Base-by-base conservation (phyloP, 2,113 vertebrate species). In the Pandion haliaetus region DNA sequence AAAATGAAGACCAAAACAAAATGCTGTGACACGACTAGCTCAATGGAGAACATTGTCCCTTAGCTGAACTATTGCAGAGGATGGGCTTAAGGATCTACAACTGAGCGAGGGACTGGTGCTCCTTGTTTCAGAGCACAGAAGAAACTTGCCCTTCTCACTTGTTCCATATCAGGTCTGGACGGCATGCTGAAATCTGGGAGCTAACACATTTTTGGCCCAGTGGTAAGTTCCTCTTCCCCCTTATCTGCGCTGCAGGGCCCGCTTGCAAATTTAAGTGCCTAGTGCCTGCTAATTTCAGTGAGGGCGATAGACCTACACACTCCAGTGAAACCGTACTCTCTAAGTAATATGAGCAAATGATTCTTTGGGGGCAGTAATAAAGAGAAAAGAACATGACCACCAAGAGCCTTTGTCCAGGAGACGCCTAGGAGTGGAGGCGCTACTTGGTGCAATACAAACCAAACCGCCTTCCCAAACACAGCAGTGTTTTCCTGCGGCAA, bases 1-100 rank as follows among this genome's bases (percentile, higher is more conserved):
- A 96, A 84, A 97, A 97, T 59, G 21, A 97, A 96, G 82, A 52
- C 16, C 4, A 78, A 83, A 45, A n/a, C n/a, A 40, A 77, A 34
- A 25, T 7, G 4, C 4, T 42, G 6, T 73, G 76, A 90, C 89
- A 73, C 21, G 17, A 50, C 11, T 10, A 32, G 28, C 28, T 94
- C 54, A 78, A 36, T 19, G 32, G 47, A 74, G 38, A 93, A 80
- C 34, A 42, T 3, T 5, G n/a, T 40, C 15, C 52, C 42, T 66
- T 31, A 44, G 34, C 59, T 62, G 69, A 81, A 28, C 24, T 67
- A 6, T 25, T 69, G 47, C 1, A 1, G 25, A 77, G 47, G 38
- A 21, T 34, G 31, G 87, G 14, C 47, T 55, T 58, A 50, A 34
- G 58, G 42, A 40, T 61, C 40, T n/a, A 66, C 10, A 44, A 18